phyloP scores from a whole-genome alignment of 2,113 vertebrate species.

The Neotoma lepida region DNA sequence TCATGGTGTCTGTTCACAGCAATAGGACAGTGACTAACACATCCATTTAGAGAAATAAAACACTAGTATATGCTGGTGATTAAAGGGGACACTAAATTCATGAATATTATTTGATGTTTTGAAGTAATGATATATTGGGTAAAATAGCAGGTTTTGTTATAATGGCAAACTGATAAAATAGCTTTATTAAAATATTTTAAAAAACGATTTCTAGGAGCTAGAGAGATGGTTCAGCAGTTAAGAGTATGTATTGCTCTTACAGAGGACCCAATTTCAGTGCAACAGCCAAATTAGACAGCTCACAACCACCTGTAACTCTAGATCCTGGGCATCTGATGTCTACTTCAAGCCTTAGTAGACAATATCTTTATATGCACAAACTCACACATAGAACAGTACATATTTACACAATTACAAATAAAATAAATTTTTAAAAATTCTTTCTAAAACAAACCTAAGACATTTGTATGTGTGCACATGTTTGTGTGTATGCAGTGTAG shows the following conservation, averaged over 20 bases:
- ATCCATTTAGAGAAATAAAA: background rate
- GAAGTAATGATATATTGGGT: background rate
- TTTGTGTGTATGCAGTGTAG: background rate
- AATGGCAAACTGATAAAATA: background rate
- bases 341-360: background rate
- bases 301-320: background rate
- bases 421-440: background rate
- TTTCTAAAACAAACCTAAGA: background rate
- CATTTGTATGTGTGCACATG: background rate
- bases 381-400: background rate
- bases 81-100: background rate
- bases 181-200: background rate
- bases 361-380: background rate
- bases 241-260: background rate
- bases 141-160: background rate
- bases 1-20: background rate
- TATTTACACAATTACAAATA: background rate
- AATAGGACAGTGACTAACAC: background rate
- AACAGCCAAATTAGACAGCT: background rate
- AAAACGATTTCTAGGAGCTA: background rate
- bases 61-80: background rate
- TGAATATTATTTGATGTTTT: background rate
- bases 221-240: background rate
- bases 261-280: background rate
- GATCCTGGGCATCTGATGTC: background rate